Evolutionary conservation across 2,797 vertebrate genomes (phyloP).

Genomic region (Oreochromis mossambicus): DNA sequence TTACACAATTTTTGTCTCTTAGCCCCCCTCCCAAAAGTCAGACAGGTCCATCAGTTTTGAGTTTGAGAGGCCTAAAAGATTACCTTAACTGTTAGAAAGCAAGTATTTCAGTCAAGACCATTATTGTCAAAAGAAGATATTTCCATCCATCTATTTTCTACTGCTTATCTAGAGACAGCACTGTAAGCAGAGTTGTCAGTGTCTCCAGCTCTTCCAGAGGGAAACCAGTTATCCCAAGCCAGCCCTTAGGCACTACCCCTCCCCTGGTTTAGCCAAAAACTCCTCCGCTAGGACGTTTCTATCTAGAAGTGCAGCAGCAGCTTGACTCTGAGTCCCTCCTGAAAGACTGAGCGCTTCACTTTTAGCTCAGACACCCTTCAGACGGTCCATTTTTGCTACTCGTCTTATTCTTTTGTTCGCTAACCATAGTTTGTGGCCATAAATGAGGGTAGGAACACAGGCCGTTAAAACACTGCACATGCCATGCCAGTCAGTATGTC

Average conservation of each 20-base stretch:
- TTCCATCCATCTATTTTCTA: not conserved
- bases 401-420: accelerated
- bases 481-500: not conserved
- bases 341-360: not conserved
- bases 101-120: not conserved
- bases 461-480: not conserved
- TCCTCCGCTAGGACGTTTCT: accelerated
- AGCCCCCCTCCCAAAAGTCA: not conserved
- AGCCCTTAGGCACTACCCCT: not conserved
- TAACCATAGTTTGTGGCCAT: not conserved
- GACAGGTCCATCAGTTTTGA: not conserved
- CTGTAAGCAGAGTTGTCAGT: not conserved
- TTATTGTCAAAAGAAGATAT: not conserved
- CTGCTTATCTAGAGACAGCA: not conserved
- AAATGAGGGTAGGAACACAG: not conserved
- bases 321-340: not conserved
- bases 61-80: not conserved
- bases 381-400: accelerated
- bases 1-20: conserved; percentile 22
- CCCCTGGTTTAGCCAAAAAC: not conserved
- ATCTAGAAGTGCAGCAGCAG: too few relatives aligned
- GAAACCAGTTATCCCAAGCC: accelerated
- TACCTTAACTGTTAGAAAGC: not conserved
- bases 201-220: not conserved
- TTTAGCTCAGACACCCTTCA: not conserved